Evolutionary conservation across 2,888 invertebrate genomes (phyloP).

Genomic region (Acleris holmiana): DNA sequence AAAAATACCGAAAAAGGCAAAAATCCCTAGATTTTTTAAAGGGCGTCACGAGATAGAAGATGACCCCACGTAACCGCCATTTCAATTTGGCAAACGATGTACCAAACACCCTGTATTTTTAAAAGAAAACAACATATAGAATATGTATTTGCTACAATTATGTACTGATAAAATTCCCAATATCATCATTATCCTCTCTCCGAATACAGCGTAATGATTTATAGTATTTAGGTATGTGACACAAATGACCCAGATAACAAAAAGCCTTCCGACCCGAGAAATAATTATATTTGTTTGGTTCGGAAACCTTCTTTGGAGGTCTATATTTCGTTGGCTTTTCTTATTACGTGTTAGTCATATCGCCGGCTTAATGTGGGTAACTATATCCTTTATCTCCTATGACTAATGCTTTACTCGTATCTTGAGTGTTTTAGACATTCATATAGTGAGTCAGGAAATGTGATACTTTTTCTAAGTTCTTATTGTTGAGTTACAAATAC

Average conservation of each 20-base stretch:
- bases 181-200: neutral
- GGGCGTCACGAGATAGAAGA: too few species aligned
- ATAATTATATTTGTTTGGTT: slow-evolving; percentile 35
- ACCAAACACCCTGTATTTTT: too few species aligned
- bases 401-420: slow-evolving; percentile 3
- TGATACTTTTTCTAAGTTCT: too few species aligned
- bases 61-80: too few species aligned
- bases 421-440: neutral
- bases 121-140: too few species aligned
- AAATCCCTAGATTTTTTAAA: too few species aligned
- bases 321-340: slow-evolving; percentile 14
- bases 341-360: slow-evolving; percentile 12
- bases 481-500: too few species aligned
- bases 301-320: slow-evolving; percentile 20
- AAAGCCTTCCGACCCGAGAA: slow-evolving; percentile 32
- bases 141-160: too few species aligned
- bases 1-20: too few species aligned
- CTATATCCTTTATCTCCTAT: slow-evolving; percentile 14
- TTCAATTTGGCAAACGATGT: too few species aligned
- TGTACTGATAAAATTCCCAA: neutral
- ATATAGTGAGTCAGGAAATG: too few species aligned
- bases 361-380: slow-evolving; percentile 1
- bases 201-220: slow-evolving; percentile 25
- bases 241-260: slow-evolving; percentile 34
- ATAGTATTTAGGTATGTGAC: slow-evolving; percentile 31